These are phyloP conservation scores for Pteropus alecto DNA, from an alignment of 2,113 vertebrate species.

Conservation along the genomic window DNA sequence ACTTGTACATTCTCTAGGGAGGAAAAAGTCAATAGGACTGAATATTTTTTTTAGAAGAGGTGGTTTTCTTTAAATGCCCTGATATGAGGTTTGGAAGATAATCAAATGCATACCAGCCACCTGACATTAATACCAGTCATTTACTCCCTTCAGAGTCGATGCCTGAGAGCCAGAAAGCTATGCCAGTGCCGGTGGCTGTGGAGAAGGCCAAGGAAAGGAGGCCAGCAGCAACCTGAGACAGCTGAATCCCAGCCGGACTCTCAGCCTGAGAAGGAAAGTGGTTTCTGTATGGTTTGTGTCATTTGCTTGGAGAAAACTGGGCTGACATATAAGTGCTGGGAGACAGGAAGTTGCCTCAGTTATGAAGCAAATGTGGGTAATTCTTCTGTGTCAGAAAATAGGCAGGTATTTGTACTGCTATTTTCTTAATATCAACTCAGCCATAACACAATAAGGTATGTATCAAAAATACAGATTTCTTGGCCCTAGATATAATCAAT, in stretches of 20 bases:
- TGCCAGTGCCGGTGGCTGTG: neutral
- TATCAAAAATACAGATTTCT: neutral
- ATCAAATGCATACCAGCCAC: neutral
- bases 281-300: neutral
- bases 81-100: neutral
- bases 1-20: neutral
- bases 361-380: neutral
- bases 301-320: neutral
- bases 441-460: neutral
- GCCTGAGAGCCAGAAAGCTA: neutral
- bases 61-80: neutral
- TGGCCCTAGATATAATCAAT: neutral
- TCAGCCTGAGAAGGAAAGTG: constrained; percentile 28
- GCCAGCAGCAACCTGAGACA: neutral
- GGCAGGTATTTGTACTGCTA: neutral
- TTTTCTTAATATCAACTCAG: neutral
- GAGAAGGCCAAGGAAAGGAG: neutral
- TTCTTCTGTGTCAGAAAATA: neutral
- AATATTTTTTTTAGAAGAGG: neutral
- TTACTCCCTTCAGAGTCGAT: constrained; percentile 22
- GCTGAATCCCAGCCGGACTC: neutral
- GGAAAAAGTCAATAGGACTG: neutral
- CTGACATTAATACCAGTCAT: neutral
- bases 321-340: neutral
- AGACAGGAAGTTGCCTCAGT: neutral